Evolutionary conservation across 2,797 vertebrate species (phyloP).

Genomic region (Pangasius krempfi): DNA sequence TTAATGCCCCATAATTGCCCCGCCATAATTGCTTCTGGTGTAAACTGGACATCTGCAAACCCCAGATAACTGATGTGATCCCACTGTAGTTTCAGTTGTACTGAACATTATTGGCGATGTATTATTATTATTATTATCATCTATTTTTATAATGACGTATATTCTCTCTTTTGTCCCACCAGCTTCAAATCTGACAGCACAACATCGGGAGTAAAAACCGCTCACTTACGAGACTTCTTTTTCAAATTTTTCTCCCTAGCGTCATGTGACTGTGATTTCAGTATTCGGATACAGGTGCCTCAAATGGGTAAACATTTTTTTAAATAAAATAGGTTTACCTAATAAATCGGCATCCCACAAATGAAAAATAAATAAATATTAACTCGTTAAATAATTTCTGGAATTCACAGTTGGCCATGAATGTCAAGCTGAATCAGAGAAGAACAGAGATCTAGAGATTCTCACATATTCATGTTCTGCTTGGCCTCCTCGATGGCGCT

Average conservation of each 20-base stretch:
- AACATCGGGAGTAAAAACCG: neutral
- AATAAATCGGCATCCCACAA: neutral
- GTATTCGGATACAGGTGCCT: neutral
- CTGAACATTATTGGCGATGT: neutral
- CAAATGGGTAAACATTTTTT: neutral
- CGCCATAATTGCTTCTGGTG: neutral
- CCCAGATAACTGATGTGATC: neutral
- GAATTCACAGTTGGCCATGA: neutral
- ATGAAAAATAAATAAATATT: neutral
- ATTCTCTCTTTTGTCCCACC: neutral
- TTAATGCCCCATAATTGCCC: too few species aligned
- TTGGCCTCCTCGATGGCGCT: constrained; percentile 89
- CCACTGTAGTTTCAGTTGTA: neutral
- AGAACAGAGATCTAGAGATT: neutral
- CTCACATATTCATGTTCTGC: constrained; percentile 87
- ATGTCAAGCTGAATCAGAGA: neutral
- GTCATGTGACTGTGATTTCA: neutral
- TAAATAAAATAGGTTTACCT: neutral
- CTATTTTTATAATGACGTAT: neutral
- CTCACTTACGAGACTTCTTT: neutral
- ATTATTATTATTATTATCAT: neutral
- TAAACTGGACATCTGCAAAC: neutral
- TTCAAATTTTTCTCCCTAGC: neutral
- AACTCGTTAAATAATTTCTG: neutral
- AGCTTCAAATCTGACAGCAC: neutral